Evolutionary conservation across 2,797 vertebrate species (phyloP).

Genomic region (Antennarius maculatus): DNA sequence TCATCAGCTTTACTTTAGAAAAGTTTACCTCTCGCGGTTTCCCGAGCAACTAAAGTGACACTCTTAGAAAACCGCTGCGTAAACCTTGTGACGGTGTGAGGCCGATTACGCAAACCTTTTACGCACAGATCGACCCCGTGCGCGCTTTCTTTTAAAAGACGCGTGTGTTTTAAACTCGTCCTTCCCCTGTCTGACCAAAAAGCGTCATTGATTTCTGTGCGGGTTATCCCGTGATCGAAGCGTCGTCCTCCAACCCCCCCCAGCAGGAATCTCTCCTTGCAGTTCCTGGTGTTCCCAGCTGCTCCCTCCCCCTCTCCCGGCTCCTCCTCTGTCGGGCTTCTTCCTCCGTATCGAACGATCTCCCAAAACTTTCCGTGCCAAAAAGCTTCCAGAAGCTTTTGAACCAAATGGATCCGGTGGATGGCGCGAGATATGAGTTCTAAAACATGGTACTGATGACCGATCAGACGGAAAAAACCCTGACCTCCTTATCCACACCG

Average conservation of each 20-base stretch:
- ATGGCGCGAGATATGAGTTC: constrained; percentile 19
- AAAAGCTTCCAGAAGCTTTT: constrained; percentile 33
- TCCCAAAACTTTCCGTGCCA: constrained; percentile 54
- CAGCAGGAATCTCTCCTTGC: constrained; percentile 5
- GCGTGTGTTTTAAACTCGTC: too few relatives aligned
- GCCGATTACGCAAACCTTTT: background rate
- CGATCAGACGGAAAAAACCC: constrained; percentile 69
- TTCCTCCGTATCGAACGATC: constrained; percentile 46
- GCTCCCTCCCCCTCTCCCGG: constrained; percentile 61
- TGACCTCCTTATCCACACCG: constrained; percentile 55
- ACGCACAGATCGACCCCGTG: background rate
- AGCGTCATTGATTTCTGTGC: fast-evolving
- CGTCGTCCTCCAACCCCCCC: background rate
- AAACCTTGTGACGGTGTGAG: background rate
- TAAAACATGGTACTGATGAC: constrained; percentile 63
- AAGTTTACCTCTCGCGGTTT: too few relatives aligned
- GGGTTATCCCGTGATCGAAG: background rate
- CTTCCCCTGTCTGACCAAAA: background rate
- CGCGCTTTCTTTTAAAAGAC: too few relatives aligned
- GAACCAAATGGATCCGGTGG: constrained; percentile 8
- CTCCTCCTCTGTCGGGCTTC: constrained; percentile 61
- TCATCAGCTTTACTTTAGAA: too few relatives aligned
- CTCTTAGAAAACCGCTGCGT: too few relatives aligned
- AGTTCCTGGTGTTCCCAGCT: constrained; percentile 40
- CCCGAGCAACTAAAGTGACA: too few relatives aligned